Evolutionary conservation across 2,113 vertebrate species (phyloP).

Genomic region (Nanorana parkeri): DNA sequence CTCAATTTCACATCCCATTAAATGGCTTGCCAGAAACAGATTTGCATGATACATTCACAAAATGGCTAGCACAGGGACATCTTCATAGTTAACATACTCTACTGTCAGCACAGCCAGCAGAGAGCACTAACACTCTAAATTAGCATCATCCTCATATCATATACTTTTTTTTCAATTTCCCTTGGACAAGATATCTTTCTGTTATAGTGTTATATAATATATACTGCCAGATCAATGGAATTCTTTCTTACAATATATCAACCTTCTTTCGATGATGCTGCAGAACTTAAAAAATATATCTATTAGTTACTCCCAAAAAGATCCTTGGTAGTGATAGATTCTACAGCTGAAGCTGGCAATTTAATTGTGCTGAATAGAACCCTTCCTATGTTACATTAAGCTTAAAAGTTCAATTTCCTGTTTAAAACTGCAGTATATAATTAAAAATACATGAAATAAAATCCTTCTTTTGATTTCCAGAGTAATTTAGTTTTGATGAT

Average conservation of each 20-base stretch:
- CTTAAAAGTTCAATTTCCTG: conserved; percentile 51
- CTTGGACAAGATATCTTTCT: conserved; percentile 61
- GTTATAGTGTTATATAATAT: conserved; percentile 62
- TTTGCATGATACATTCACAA: conserved; percentile 6
- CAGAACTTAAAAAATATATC: conserved; percentile 56
- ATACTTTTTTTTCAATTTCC: conserved; percentile 56
- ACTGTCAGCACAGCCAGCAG: conserved; percentile 64
- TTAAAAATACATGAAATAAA: conserved; percentile 38
- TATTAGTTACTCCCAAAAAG: conserved; percentile 51
- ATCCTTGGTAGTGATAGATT: conserved; percentile 47
- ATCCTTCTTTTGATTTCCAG: background rate
- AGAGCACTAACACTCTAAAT: conserved; percentile 70
- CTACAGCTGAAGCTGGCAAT: conserved; percentile 27
- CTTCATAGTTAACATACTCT: background rate
- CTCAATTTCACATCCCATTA: conserved; percentile 49
- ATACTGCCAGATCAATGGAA: conserved; percentile 66
- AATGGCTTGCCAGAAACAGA: conserved; percentile 9
- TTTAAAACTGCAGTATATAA: conserved; percentile 35
- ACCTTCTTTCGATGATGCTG: conserved; percentile 57
- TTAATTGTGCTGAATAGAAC: conserved; percentile 52
- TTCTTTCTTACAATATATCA: conserved; percentile 66
- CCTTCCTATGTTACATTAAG: conserved; percentile 33
- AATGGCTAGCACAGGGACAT: background rate
- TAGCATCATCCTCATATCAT: conserved; percentile 6
- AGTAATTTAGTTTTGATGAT: background rate